Evolutionary conservation across 92 coral and sea anemone genomes (phyloP), one percentile per base, ranked within the genome.

Genomic region (Diadumene lineata): DNA sequence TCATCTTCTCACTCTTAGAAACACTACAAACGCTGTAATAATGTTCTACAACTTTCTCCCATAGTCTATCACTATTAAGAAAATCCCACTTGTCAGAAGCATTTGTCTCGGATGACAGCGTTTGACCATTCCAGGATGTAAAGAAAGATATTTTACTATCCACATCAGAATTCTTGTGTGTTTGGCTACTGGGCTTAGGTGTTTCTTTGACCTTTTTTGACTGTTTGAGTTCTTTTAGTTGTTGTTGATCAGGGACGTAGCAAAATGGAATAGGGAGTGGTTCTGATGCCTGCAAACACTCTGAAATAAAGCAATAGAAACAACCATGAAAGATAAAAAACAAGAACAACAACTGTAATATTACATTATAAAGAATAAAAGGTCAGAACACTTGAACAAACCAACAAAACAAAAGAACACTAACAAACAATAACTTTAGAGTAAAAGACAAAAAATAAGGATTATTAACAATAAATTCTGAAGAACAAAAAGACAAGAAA

Each of bases 21-120:
- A 72, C 82, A 76, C 78, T 94, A 67, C 97, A 91, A 28, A 94
- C 56, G 51, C 96, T 84, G 82, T 92, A 94, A 76, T 90, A 88
- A 80, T 88, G 82, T 68, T 92, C 98, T 19, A 94, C 60, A 3
- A 92, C 98, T 57, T 84, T 86, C 43, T 86, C 92, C 98, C 98
- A 94, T n/a, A 89, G 46, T 18, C 69, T 81, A 34, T 94, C 97
- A 31, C 78, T 25, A 4, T 90, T 89, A 44, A 94, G 69, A 64
- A 92, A 86, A 48, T 87, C 84, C 98, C 98, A 94, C 10, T 81
- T 10, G 11, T 84, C 88, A 43, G 77, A 71, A 19, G 46, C 22
- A 28, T 61, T 77, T 21, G 70, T 43, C 27, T 46, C 33, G 3
- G 1, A 32, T 9, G 43, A 18, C 1, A 31, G 50, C 6, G 55